Conservation (phyloP, 2,888 invertebrate genomes). For the Sinopyrophorus schimmeli region DNA sequence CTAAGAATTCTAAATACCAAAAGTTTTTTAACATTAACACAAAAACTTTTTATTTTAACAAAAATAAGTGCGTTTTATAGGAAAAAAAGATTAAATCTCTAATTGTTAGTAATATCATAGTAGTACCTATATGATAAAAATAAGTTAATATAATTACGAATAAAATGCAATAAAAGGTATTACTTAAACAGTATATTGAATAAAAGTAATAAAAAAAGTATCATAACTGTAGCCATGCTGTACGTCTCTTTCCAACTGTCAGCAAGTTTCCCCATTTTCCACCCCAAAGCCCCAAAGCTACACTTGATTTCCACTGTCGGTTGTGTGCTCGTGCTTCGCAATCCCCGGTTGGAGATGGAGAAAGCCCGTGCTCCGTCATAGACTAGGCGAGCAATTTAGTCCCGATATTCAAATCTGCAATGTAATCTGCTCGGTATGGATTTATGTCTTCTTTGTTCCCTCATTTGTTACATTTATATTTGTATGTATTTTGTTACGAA, state of each 20-base stretch:
- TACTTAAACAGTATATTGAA: too few species aligned
- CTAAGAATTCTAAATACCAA: too few species aligned
- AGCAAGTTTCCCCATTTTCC: not conserved
- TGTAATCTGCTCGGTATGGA: conserved; percentile 40
- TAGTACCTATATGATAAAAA: too few species aligned
- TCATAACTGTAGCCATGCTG: too few species aligned
- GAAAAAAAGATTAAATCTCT: too few species aligned
- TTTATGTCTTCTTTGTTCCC: conserved; percentile 41
- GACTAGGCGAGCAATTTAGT: conserved; percentile 40
- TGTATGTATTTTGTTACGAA: conserved; percentile 25
- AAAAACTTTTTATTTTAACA: too few species aligned
- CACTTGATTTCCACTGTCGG: conserved; percentile 19
- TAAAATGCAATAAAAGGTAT: too few species aligned
- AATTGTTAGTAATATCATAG: too few species aligned
- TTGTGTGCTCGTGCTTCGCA: conserved; percentile 14
- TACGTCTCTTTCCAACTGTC: not conserved
- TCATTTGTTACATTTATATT: conserved; percentile 37
- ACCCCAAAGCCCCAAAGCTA: conserved; percentile 12
- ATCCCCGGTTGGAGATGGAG: conserved; percentile 3
- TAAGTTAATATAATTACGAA: too few species aligned
- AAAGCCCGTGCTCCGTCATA: conserved; percentile 29
- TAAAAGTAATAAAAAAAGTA: too few species aligned
- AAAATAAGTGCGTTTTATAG: too few species aligned
- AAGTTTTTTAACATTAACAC: too few species aligned
- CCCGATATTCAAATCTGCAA: conserved; percentile 42